phyloP scores from a whole-genome alignment of 2,888 invertebrate species.

The Drosophila fungiperda region DNA sequence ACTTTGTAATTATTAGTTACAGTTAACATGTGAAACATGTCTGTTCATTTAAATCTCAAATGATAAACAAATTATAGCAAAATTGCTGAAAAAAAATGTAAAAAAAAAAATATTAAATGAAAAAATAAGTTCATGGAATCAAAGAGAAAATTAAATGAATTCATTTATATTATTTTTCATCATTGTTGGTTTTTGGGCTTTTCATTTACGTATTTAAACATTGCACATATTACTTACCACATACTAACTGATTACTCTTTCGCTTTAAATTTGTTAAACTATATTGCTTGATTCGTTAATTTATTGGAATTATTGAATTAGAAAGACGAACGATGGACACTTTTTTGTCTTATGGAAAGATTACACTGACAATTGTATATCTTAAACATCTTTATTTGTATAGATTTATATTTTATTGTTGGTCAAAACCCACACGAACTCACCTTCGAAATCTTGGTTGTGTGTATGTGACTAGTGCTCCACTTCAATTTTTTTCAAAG shows the following conservation, averaged over 20 bases:
- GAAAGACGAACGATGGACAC: neutral
- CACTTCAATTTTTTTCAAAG: neutral
- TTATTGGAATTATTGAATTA: neutral
- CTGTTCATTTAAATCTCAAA: conserved; percentile 38
- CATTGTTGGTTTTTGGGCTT: conserved; percentile 55
- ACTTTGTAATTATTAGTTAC: conserved; percentile 14
- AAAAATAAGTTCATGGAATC: conserved; percentile 12
- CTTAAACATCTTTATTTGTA: neutral
- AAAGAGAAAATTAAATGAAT: conserved; percentile 63
- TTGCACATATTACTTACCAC: neutral
- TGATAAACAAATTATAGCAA: conserved; percentile 6
- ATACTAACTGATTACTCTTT: neutral
- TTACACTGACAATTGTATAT: neutral
- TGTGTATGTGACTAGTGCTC: neutral
- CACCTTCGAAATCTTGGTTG: neutral
- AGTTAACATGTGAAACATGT: conserved; percentile 59
- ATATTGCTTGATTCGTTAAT: neutral
- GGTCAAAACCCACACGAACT: neutral
- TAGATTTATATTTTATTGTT: neutral
- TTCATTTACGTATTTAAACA: conserved; percentile 1
- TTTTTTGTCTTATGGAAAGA: neutral
- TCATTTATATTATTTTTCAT: conserved; percentile 53
- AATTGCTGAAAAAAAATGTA: neutral
- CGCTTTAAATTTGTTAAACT: neutral
- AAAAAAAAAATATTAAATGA: conserved; percentile 1